A percentile compares a stretch with the other conserved stretches of the same genome.
Conservation (phyloP, 1,140 invertebrate species). For the Antheraea pernyi region DNA sequence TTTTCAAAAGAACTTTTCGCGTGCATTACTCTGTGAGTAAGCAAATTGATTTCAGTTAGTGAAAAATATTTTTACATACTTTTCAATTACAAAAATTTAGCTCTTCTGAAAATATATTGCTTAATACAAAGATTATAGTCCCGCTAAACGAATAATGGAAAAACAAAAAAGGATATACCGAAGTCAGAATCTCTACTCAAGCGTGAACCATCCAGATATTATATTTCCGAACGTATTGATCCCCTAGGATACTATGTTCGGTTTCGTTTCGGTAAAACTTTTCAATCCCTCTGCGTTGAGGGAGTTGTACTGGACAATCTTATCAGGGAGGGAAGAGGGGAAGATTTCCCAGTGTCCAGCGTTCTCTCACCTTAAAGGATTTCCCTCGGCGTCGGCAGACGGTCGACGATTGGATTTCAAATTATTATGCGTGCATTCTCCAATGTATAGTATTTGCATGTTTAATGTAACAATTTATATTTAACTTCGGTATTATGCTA, state of each 20-base stretch:
- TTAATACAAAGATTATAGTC: constrained; percentile 11
- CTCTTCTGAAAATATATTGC: background rate
- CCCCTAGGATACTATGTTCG: constrained; percentile 67
- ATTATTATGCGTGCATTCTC: constrained; percentile 60
- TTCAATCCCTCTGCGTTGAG: constrained; percentile 74
- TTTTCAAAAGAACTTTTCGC: no score
- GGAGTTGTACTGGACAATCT: constrained; percentile 76
- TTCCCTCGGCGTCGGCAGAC: constrained; percentile 54
- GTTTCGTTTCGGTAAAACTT: constrained; percentile 72
- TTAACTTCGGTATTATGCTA: background rate
- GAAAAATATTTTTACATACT: no score
- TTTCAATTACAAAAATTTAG: no score
- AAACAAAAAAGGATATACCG: constrained; percentile 40
- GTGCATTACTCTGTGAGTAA: no score
- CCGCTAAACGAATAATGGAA: constrained; percentile 43
- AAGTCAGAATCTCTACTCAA: constrained; percentile 37
- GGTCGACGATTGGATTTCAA: constrained; percentile 63
- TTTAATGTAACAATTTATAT: constrained; percentile 17
- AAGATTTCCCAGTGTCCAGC: constrained; percentile 73
- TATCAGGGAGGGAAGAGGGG: constrained; percentile 59
- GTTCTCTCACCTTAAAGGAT: constrained; percentile 68
- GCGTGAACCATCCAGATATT: constrained; percentile 63
- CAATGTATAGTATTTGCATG: constrained; percentile 40
- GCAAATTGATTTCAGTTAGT: no score
- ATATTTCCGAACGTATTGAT: constrained; percentile 75